Percentiles rank a stretch among this genome's conserved stretches.
These are phyloP conservation scores for Notospermus geniculatus DNA, from an alignment of 1,140 invertebrate species.

Conservation along the genomic window DNA sequence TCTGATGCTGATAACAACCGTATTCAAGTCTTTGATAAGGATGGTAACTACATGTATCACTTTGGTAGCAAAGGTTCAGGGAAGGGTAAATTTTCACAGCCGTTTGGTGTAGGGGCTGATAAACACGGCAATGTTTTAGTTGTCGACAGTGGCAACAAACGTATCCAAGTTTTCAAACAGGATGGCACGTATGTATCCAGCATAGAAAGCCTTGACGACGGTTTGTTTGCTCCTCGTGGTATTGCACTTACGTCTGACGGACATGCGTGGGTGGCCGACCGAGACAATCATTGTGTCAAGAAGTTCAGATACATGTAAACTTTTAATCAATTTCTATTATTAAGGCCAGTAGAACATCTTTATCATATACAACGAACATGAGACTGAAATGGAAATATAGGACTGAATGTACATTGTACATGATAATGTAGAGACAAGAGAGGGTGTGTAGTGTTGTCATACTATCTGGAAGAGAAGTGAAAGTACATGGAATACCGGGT, in stretches of 20 bases:
- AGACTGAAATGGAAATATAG: too few relatives aligned
- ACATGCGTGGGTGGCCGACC: slow-evolving; percentile 21
- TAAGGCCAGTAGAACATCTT: too few relatives aligned
- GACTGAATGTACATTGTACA: too few relatives aligned
- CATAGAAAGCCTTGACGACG: slow-evolving; percentile 19
- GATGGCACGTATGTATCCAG: slow-evolving; percentile 19
- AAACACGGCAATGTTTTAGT: slow-evolving; percentile 24
- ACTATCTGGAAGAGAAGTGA: too few relatives aligned
- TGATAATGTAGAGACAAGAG: too few relatives aligned
- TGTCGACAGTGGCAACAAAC: slow-evolving; percentile 20
- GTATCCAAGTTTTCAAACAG: slow-evolving; percentile 33
- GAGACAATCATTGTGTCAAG: slow-evolving; percentile 26
- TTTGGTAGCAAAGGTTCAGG: slow-evolving; percentile 19
- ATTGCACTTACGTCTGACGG: slow-evolving; percentile 22
- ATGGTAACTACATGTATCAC: slow-evolving; percentile 19
- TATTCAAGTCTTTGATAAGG: slow-evolving; percentile 61
- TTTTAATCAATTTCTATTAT: too few relatives aligned
- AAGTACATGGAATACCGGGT: too few relatives aligned
- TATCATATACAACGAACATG: too few relatives aligned
- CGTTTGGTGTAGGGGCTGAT: slow-evolving; percentile 28
- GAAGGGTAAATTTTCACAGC: slow-evolving; percentile 21
- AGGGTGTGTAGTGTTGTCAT: too few relatives aligned
- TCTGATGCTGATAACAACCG: slow-evolving; percentile 56
- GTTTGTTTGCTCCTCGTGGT: slow-evolving; percentile 20
- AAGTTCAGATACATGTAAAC: slow-evolving; percentile 22